Evolutionary conservation across 2,113 vertebrate genomes (phyloP), one percentile per base, ranked within the genome.

Genomic region (Pungitius pungitius): DNA sequence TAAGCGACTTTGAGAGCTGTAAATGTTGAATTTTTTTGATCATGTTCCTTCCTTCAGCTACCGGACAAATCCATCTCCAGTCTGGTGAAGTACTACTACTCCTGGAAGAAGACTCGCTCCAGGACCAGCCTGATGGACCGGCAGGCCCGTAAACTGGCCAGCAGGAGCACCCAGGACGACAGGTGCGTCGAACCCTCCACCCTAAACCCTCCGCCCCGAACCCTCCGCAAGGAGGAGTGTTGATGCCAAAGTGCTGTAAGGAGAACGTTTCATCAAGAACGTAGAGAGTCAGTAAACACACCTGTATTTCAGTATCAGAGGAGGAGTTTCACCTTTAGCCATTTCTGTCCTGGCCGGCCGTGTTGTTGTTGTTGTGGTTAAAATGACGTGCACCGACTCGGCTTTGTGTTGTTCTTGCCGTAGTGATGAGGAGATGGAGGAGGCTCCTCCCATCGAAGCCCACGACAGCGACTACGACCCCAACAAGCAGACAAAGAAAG

Each of bases 1-100:
- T 47, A 27, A 54, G 13, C 18, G 54, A 56, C 14, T 27, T 55
- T 4, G 27, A 11, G 57, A 59, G 10, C 18, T 4, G 13, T 59
- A 22, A n/a, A 22, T 26, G 51, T 26, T 26, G 22, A 54, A 55
- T 15, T 22, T 61, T 30, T 14, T 22, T 42, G 39, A 6, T 39
- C n/a, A 3, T 37, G 45, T 62, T 35, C 33, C n/a, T 40, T 58
- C 20, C 0, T 62, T 14, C 92, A 99, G 98, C 93, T 99, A 84
- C 98, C 98, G 70, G 98, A 99, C 87, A 99, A 99, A 76, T 97
- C 97, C 84, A 99, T 99, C 91, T 98, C 97, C 90, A 99, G 97
- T 75, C 94, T 99, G 89, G 98, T 99, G 83, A 98, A 98, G 90
- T 99, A 99, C 69, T 99, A 99, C 91, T 99, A 99, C 89, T 98